Conservation (phyloP, 2,797 vertebrate genomes). For the Channallabes apus region DNA sequence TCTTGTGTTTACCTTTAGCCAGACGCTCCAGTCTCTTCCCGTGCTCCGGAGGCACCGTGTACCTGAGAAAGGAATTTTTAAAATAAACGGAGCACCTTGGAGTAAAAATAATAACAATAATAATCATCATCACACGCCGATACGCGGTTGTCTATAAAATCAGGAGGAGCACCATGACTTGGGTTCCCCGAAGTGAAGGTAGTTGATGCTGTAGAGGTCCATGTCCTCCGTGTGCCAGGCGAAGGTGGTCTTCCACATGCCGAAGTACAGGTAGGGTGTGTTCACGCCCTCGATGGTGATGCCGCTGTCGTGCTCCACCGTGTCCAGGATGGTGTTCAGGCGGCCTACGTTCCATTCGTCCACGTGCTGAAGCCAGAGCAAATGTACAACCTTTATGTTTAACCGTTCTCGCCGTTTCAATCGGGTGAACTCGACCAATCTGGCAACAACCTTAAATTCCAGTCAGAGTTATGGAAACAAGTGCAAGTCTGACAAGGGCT, state of each 20-base stretch:
- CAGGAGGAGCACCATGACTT: conserved; percentile 87
- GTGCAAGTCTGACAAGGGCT: no score
- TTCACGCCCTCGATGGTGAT: conserved; percentile 98
- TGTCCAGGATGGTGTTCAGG: conserved; percentile 89
- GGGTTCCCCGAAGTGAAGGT: conserved; percentile 95
- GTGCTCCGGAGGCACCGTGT: conserved; percentile 91
- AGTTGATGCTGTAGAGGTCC: conserved; percentile 98
- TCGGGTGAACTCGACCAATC: no score
- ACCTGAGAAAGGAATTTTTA: conserved; percentile 72
- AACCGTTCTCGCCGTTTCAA: no score
- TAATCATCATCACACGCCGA: neutral
- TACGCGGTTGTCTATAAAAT: neutral
- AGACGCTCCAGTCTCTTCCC: conserved; percentile 93
- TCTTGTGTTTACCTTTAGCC: conserved; percentile 83
- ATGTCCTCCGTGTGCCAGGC: conserved; percentile 99
- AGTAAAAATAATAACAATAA: no score
- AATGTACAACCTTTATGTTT: conserved; percentile 1
- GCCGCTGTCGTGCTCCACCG: conserved; percentile 91
- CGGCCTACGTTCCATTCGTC: conserved; percentile 91
- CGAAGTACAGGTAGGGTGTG: conserved; percentile 96
- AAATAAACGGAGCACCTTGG: neutral
- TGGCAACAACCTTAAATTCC: no score
- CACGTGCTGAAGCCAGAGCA: conserved; percentile 72
- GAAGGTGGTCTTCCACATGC: conserved; percentile 99
- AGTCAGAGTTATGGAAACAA: no score